These are phyloP conservation scores for Sipha flava DNA, from an alignment of 1,140 invertebrate species.

Conservation along the genomic window DNA sequence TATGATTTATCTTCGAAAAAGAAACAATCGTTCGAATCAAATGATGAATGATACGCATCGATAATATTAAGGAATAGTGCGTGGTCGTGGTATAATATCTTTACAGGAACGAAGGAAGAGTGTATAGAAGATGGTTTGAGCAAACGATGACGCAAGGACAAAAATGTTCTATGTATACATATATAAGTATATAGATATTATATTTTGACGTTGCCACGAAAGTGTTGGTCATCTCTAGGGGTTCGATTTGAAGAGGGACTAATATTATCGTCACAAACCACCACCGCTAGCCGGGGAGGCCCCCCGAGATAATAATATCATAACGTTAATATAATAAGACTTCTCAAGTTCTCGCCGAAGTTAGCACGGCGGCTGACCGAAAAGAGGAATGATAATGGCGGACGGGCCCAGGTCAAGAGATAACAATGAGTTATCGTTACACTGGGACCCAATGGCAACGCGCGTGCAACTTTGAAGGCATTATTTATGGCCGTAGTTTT, in stretches of 20 bases:
- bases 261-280: not conserved
- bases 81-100: too few relatives aligned
- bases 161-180: too few relatives aligned
- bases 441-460: slow-evolving; percentile 8
- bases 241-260: slow-evolving; percentile 5
- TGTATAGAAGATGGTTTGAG: too few relatives aligned
- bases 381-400: slow-evolving; percentile 21
- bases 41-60: not conserved
- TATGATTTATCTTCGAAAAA: not conserved
- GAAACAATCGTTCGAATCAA: not conserved
- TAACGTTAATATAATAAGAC: slow-evolving; percentile 23
- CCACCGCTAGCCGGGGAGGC: not conserved
- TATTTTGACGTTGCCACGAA: not conserved
- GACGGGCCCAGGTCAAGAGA: slow-evolving; percentile 23
- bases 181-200: too few relatives aligned
- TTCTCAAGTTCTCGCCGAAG: slow-evolving; percentile 21
- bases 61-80: not conserved
- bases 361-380: slow-evolving; percentile 9
- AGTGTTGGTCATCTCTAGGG: not conserved
- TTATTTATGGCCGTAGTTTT: slow-evolving; percentile 26
- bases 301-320: slow-evolving; percentile 1
- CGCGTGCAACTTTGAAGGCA: slow-evolving; percentile 22
- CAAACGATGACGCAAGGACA: too few relatives aligned
- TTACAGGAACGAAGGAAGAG: too few relatives aligned
- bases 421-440: slow-evolving; percentile 33